Conservation (phyloP, 1,140 invertebrate species). For the Drosophila punjabiensis region DNA sequence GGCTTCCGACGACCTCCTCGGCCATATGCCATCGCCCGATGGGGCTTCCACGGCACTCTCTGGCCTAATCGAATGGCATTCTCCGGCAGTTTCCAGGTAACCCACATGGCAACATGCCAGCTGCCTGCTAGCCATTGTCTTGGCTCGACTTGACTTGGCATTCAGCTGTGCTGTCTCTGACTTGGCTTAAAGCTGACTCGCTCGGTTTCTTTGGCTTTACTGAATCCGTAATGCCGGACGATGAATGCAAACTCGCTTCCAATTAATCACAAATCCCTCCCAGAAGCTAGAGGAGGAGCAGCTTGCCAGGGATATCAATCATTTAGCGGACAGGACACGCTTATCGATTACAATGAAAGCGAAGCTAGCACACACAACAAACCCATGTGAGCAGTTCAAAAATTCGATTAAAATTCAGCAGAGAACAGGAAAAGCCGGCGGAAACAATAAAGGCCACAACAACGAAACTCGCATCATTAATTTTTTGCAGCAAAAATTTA, state of each 20-base stretch:
- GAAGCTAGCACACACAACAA: constrained; percentile 23
- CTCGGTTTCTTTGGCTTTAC: constrained; percentile 14
- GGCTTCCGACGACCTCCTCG: constrained; percentile 51
- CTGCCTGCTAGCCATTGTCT: constrained; percentile 56
- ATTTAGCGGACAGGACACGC: constrained; percentile 66
- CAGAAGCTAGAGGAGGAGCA: constrained; percentile 14
- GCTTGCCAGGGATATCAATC: constrained; percentile 60
- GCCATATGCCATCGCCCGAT: constrained; percentile 31
- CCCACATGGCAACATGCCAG: constrained; percentile 75
- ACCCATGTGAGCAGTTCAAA: constrained; percentile 35
- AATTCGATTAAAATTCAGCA: constrained; percentile 74
- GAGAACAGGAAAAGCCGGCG: constrained; percentile 33
- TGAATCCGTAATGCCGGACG: constrained; percentile 15
- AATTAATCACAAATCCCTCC: constrained; percentile 72
- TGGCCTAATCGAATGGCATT: constrained; percentile 36
- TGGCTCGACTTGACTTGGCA: constrained; percentile 46
- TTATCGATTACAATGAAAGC: constrained; percentile 58
- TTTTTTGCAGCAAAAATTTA: constrained; percentile 68
- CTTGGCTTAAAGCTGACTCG: constrained; percentile 16
- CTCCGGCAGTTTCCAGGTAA: constrained; percentile 55
- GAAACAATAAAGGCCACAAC: constrained; percentile 54
- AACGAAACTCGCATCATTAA: constrained; percentile 67
- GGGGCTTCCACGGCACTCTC: constrained; percentile 48
- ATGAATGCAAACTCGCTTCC: constrained; percentile 22
- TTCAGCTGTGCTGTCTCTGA: constrained; percentile 23